Evolutionary conservation across 2,888 invertebrate genomes (phyloP), one percentile per base, ranked within the genome.

Genomic region (Caenorhabditis sp.): DNA sequence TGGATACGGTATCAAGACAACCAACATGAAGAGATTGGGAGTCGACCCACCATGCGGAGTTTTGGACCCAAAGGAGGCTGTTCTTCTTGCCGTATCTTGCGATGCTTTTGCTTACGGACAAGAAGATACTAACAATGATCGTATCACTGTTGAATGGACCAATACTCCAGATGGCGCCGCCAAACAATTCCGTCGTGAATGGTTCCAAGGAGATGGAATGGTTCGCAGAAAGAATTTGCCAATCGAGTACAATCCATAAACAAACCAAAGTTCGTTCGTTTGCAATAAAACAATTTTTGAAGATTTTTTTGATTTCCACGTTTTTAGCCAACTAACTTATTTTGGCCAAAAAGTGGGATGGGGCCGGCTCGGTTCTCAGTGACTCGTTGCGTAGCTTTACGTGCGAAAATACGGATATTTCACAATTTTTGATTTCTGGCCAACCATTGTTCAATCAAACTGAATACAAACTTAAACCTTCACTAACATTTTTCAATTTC

Each of bases 1-100:
- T 69, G 81, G 81, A 50, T 81, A 71, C 74, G 79, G 74, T 23
- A 70, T 79, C 80, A 79, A 79, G 78, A 79, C 80, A 50, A 81
- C 81, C 62, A 81, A 81, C 78, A 78, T 81, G 81, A 81, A 81
- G 71, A 64, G 81, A 57, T 76, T 81, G 59, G 78, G 74, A 17
- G 80, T 78, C 27, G 80, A 81, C 61, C 81, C 81, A 59, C 74
- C 80, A 36, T 69, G 77, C 60, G 81, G 81, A 53, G 81, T 81
- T 17, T 69, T 81, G 54, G 81, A 81, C 70, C 81, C 81, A 58
- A 81, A 81, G 74, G 79, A 81, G 58, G 68, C 72, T 51, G 64
- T 72, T 8, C 65, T 72, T 1, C 26, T 70, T 21, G 70, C 70
- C 49, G 70, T 70, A 21, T 70, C 70, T 3, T 70, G 70, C 50